Evolutionary conservation across 1,140 invertebrate species (phyloP).

Genomic region (Hypothenemus hampei): DNA sequence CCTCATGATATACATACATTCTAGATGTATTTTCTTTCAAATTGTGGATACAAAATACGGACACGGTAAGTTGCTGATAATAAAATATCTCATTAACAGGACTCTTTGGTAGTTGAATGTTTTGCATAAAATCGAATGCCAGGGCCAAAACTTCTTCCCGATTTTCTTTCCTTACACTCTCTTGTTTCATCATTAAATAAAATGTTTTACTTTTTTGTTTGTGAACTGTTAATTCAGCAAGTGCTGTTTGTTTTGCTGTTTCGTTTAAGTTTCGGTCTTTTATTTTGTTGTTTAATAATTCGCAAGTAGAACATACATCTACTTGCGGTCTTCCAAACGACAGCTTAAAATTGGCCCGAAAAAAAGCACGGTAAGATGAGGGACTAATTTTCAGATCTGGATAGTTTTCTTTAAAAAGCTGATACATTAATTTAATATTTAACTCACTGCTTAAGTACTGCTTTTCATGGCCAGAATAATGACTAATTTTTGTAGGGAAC

Average conservation of each 20-base stretch:
- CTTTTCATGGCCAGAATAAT: constrained; percentile 1
- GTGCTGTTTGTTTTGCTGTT: constrained; percentile 32
- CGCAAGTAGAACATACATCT: no score
- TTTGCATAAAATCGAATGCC: no score
- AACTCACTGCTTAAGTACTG: neutral
- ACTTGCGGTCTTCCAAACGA: no score
- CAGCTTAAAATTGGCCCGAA: constrained; percentile 32
- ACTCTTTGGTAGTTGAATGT: no score
- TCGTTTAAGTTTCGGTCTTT: constrained; percentile 25
- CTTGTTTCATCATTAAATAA: constrained; percentile 27
- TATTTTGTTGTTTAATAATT: no score
- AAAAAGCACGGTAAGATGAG: constrained; percentile 11
- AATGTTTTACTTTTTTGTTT: constrained; percentile 36
- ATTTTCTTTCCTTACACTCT: constrained; percentile 24
- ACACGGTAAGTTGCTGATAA: neutral
- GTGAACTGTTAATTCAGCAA: constrained; percentile 30
- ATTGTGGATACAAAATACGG: constrained; percentile 6
- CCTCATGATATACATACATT: constrained; percentile 13
- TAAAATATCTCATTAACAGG: constrained; percentile 5
- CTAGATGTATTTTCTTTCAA: constrained; percentile 4
- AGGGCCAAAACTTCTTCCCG: constrained; percentile 23
- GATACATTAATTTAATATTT: neutral
- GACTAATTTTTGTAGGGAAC: constrained; percentile 5
- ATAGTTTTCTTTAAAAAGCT: constrained; percentile 6
- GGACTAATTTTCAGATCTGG: neutral